phyloP scores from a whole-genome alignment of 2,888 invertebrate species.

The Caradrina clavipalpis region DNA sequence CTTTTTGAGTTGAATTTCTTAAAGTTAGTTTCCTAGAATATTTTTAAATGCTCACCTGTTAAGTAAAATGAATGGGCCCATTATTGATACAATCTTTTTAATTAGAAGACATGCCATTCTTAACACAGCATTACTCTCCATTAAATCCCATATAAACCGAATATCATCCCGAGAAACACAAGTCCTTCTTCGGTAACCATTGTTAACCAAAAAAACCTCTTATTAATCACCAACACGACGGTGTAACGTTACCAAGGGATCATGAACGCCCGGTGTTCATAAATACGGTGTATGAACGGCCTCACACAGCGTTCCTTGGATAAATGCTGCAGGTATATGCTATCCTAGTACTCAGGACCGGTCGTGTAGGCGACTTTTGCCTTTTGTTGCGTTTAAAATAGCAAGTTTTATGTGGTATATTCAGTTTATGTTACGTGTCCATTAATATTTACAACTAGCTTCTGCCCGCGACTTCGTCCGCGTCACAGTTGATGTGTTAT shows the following conservation, averaged over 20 bases:
- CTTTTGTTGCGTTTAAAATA: conserved; percentile 69
- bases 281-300: conserved; percentile 86
- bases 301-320: conserved; percentile 86
- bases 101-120: conserved; percentile 47
- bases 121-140: conserved; percentile 28
- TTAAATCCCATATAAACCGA: conserved; percentile 32
- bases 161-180: conserved; percentile 38
- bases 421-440: conserved; percentile 65
- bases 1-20: conserved; percentile 2
- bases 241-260: conserved; percentile 84
- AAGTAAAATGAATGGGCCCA: conserved; percentile 48
- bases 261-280: conserved; percentile 84
- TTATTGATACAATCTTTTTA: conserved; percentile 58
- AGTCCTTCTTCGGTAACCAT: conserved; percentile 51
- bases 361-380: conserved; percentile 80
- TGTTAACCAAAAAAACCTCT: conserved; percentile 68
- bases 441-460: conserved; percentile 65
- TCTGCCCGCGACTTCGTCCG: no score
- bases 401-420: conserved; percentile 62
- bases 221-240: conserved; percentile 80
- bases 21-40: conserved; percentile 26
- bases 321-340: conserved; percentile 74
- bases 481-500: no score
- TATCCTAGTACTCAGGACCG: conserved; percentile 76
- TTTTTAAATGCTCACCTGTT: conserved; percentile 22